phyloP scores from a whole-genome alignment of 2,113 vertebrate species.

The Sylvilagus bachmani region DNA sequence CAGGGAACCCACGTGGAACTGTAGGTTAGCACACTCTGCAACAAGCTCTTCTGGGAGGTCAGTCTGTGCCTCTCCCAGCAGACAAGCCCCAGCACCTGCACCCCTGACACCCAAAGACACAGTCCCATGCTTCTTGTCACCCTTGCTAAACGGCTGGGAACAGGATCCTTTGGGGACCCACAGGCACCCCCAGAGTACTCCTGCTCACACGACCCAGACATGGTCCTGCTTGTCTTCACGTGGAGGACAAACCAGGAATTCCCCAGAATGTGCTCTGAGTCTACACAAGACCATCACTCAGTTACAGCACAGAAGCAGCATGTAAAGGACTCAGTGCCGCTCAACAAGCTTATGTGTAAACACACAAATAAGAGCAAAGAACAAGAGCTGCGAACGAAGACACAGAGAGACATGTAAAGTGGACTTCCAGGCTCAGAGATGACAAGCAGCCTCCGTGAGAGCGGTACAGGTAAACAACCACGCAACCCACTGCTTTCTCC shows the following conservation, averaged over 20 bases:
- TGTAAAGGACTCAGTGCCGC: neutral
- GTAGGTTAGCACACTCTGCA: neutral
- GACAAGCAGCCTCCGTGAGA: neutral
- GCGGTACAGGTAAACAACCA: neutral
- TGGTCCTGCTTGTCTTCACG: neutral
- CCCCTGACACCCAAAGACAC: neutral
- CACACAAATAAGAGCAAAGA: neutral
- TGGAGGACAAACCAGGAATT: neutral
- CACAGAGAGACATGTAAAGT: neutral
- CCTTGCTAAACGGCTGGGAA: neutral
- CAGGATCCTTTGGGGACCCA: neutral
- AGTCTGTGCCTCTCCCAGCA: neutral
- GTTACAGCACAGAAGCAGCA: neutral
- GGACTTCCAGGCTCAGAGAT: neutral
- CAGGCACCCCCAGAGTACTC: neutral
- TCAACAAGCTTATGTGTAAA: constrained; percentile 35
- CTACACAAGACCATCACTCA: neutral
- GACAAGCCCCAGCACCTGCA: neutral
- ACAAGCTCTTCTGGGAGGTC: neutral
- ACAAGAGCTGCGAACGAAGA: neutral
- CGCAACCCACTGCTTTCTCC: neutral
- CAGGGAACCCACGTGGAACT: neutral
- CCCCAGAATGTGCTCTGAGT: neutral
- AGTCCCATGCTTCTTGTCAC: neutral
- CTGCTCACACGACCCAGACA: neutral